Evolutionary conservation across 1,140 invertebrate genomes (phyloP).

Genomic region (Aradophagus sp.): DNA sequence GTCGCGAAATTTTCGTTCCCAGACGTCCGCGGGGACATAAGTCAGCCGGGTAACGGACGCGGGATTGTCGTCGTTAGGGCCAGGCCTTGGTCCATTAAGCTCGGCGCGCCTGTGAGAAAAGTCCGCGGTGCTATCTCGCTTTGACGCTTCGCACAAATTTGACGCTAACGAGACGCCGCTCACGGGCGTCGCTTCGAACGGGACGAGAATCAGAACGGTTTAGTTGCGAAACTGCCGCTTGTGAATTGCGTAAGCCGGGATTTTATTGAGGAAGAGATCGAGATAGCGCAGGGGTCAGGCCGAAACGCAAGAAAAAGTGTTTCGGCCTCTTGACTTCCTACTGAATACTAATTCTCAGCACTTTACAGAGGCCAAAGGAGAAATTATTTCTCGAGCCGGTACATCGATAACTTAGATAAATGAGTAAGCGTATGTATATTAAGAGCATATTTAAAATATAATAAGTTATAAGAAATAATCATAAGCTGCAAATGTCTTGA

Average conservation of each 20-base stretch:
- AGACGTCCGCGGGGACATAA: too few relatives aligned
- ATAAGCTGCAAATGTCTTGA: too few relatives aligned
- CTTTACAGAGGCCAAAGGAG: too few relatives aligned
- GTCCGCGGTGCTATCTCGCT: constrained; percentile 12
- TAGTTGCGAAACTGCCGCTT: background rate
- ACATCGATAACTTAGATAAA: too few relatives aligned
- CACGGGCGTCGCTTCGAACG: constrained; percentile 6
- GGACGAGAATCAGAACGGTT: constrained; percentile 16
- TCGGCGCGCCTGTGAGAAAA: constrained; percentile 19
- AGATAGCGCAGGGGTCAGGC: background rate
- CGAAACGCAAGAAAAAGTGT: background rate
- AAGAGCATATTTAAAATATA: too few relatives aligned
- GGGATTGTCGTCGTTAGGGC: constrained; percentile 29
- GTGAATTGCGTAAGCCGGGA: constrained; percentile 2
- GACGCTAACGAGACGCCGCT: constrained; percentile 16
- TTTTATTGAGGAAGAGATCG: constrained; percentile 32
- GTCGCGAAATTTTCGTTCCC: too few relatives aligned
- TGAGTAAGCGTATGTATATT: too few relatives aligned
- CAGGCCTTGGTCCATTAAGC: constrained; percentile 12
- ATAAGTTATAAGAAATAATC: too few relatives aligned
- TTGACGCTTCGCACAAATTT: constrained; percentile 10
- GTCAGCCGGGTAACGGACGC: too few relatives aligned
- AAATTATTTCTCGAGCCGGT: too few relatives aligned
- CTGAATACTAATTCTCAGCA: too few relatives aligned
- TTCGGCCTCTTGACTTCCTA: background rate